These are phyloP conservation scores for Piscicola geometra DNA, from an alignment of 2,888 invertebrate genomes.

Conservation along the genomic window DNA sequence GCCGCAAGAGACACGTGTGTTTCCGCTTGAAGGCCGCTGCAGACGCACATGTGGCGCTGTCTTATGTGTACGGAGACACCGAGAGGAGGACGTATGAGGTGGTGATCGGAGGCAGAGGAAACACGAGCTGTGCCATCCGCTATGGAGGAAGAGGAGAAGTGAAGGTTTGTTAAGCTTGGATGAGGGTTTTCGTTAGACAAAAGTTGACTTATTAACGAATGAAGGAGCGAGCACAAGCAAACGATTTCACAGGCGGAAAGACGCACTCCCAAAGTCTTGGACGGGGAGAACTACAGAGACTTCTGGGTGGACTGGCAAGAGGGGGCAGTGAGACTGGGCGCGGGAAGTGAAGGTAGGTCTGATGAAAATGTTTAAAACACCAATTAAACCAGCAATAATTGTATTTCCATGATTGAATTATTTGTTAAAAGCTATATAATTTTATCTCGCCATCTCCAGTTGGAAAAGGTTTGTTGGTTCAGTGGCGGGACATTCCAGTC, in stretches of 20 bases:
- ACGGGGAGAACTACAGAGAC: conserved; percentile 46
- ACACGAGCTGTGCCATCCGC: conserved; percentile 48
- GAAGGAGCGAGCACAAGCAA: no score
- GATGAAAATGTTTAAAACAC: no score
- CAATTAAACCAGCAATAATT: no score
- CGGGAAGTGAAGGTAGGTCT: conserved; percentile 43
- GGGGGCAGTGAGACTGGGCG: conserved; percentile 47
- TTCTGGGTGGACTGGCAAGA: conserved; percentile 53
- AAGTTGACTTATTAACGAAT: no score
- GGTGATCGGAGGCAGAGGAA: conserved; percentile 49
- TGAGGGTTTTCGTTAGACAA: neutral
- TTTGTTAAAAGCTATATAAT: no score
- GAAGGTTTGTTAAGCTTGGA: conserved; percentile 36
- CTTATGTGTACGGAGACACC: conserved; percentile 52
- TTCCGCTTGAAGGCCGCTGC: conserved; percentile 51
- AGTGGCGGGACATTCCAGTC: conserved; percentile 46
- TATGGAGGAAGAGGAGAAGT: conserved; percentile 43
- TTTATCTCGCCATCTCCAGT: no score
- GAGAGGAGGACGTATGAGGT: conserved; percentile 51
- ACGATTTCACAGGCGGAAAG: conserved; percentile 46
- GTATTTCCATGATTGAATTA: no score
- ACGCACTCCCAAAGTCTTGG: conserved; percentile 42
- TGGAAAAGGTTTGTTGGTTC: conserved; percentile 47
- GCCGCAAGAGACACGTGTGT: conserved; percentile 49
- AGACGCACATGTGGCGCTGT: conserved; percentile 51